Evolutionary conservation across 2,888 invertebrate species (phyloP).

Genomic region (Hemithea aestivaria): DNA sequence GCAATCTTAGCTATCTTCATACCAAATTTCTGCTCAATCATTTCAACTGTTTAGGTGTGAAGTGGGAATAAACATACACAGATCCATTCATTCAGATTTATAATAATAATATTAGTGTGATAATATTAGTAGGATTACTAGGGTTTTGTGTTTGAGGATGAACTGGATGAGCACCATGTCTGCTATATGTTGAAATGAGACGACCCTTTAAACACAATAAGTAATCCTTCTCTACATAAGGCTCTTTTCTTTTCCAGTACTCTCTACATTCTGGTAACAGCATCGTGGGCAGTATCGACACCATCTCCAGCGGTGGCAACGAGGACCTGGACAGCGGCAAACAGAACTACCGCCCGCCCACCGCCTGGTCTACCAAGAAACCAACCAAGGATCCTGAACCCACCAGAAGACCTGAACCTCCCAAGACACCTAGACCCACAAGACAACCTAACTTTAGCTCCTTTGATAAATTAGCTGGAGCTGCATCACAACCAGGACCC

Average conservation of each 20-base stretch:
- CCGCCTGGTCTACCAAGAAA: constrained; percentile 75
- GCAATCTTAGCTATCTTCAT: too few species aligned
- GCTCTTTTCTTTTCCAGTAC: constrained; percentile 48
- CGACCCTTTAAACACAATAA: neutral
- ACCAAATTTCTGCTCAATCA: too few species aligned
- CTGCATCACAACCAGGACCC: constrained; percentile 46
- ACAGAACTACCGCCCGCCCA: constrained; percentile 71
- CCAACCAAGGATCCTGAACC: constrained; percentile 14
- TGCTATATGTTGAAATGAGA: too few species aligned
- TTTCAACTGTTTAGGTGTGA: too few species aligned
- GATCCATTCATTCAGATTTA: too few species aligned
- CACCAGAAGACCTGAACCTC: neutral
- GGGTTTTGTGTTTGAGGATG: too few species aligned
- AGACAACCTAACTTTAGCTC: constrained; percentile 15
- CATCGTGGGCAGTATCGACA: constrained; percentile 62
- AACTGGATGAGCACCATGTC: too few species aligned
- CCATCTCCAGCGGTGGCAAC: constrained; percentile 56
- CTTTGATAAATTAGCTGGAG: constrained; percentile 36
- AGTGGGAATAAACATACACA: too few species aligned
- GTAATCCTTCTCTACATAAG: constrained; percentile 1
- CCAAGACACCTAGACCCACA: neutral
- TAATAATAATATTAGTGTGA: too few species aligned
- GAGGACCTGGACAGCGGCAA: constrained; percentile 65
- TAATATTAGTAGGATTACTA: too few species aligned
- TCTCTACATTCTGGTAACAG: constrained; percentile 61